Percentiles rank a stretch among this genome's conserved stretches.
phyloP scores from a whole-genome alignment of 2,113 vertebrate genomes.

The Sterna hirundo region DNA sequence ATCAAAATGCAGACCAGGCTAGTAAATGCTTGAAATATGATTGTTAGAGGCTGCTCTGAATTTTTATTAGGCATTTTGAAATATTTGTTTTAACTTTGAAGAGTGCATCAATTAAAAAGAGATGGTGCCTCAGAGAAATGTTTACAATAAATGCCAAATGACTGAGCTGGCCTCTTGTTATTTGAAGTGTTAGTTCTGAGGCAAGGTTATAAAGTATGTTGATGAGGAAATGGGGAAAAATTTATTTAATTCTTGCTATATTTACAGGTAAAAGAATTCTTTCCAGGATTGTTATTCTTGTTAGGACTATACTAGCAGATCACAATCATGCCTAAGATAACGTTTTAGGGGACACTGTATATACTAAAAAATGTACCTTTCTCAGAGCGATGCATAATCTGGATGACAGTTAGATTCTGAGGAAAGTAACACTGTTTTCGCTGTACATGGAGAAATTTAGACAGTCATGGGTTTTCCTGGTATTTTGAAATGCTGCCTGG shows the following conservation, averaged over 20 bases:
- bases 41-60: neutral
- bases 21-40: conserved; percentile 20
- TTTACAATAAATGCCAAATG: conserved; percentile 24
- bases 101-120: conserved; percentile 26
- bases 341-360: neutral
- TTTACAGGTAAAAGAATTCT: neutral
- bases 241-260: neutral
- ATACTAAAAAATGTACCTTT: neutral
- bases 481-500: neutral
- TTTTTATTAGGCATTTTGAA: conserved; percentile 37
- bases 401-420: neutral
- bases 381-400: neutral
- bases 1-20: neutral
- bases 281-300: neutral
- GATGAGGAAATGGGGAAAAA: neutral
- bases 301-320: neutral
- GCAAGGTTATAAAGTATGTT: neutral
- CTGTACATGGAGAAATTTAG: neutral
- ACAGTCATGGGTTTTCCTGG: neutral
- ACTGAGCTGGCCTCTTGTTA: neutral
- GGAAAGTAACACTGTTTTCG: neutral
- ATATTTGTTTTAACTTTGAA: conserved; percentile 45
- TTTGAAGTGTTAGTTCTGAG: neutral
- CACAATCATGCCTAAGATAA: neutral
- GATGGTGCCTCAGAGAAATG: neutral